phyloP scores from a whole-genome alignment of 2,888 invertebrate species.

The Polylopha cassiicola region DNA sequence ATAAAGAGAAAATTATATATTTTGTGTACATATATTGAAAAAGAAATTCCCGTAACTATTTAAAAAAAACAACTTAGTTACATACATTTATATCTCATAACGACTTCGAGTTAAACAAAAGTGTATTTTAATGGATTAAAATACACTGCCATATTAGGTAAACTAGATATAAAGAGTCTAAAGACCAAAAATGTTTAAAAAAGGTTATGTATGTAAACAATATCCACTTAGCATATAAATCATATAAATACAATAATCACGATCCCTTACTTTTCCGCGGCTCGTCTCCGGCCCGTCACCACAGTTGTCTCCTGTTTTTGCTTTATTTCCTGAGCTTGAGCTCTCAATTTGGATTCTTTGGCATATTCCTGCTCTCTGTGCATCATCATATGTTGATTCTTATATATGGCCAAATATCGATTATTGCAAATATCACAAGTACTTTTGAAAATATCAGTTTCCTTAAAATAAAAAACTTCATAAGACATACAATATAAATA shows the following conservation, averaged over 20 bases:
- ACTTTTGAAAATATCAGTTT: constrained; percentile 63
- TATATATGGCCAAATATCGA: constrained; percentile 73
- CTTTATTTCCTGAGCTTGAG: constrained; percentile 29
- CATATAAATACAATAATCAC: background rate
- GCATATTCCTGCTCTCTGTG: constrained; percentile 53
- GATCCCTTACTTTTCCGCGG: constrained; percentile 52
- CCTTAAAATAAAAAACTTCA: constrained; percentile 42
- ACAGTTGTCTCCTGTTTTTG: constrained; percentile 21
- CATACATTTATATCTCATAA: too few species aligned
- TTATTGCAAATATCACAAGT: constrained; percentile 73
- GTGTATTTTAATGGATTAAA: too few species aligned
- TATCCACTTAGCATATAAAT: too few species aligned
- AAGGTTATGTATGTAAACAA: too few species aligned
- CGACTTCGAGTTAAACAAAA: too few species aligned
- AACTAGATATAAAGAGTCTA: too few species aligned
- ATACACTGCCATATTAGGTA: too few species aligned
- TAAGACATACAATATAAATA: background rate
- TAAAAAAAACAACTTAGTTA: constrained; percentile 1
- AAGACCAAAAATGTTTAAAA: too few species aligned
- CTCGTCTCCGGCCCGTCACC: constrained; percentile 40
- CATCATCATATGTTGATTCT: constrained; percentile 74
- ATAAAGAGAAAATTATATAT: too few species aligned
- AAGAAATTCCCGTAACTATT: background rate
- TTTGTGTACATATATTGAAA: background rate
- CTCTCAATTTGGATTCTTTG: constrained; percentile 31